phyloP scores from a whole-genome alignment of 2,113 vertebrate species.

The Mobula hypostoma region DNA sequence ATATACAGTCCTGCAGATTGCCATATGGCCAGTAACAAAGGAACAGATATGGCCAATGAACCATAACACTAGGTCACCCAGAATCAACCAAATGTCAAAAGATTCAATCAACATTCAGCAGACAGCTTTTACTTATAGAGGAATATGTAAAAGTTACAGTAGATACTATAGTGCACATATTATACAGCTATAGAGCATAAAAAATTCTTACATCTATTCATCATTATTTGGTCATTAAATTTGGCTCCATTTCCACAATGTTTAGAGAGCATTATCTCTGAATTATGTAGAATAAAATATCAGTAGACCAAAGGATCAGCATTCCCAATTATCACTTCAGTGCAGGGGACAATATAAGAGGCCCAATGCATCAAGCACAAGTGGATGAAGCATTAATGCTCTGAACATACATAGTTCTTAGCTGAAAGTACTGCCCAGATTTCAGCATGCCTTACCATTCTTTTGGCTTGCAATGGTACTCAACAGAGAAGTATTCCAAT shows the following conservation, averaged over 20 bases:
- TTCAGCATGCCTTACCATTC: not conserved
- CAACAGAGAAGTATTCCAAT: not conserved
- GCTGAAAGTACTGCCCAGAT: not conserved
- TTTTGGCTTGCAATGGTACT: not conserved
- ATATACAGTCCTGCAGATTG: not conserved
- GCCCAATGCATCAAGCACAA: not conserved
- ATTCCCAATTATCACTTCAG: too few species aligned
- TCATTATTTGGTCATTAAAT: not conserved
- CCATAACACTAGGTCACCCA: not conserved
- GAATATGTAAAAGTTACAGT: not conserved
- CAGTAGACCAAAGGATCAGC: not conserved
- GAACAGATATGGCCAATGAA: not conserved
- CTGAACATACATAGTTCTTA: not conserved
- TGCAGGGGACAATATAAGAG: not conserved
- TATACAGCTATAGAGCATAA: not conserved
- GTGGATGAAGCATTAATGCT: not conserved
- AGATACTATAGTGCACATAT: too few species aligned
- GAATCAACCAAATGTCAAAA: not conserved
- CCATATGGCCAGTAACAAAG: not conserved
- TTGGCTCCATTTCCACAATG: not conserved
- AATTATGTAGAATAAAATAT: not conserved
- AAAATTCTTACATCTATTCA: not conserved
- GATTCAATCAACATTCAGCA: not conserved
- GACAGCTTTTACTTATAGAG: not conserved
- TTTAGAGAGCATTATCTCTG: not conserved